Evolutionary conservation across 2,797 vertebrate species (phyloP), one percentile per base, ranked within the genome.

Genomic region (Antennarius maculatus): DNA sequence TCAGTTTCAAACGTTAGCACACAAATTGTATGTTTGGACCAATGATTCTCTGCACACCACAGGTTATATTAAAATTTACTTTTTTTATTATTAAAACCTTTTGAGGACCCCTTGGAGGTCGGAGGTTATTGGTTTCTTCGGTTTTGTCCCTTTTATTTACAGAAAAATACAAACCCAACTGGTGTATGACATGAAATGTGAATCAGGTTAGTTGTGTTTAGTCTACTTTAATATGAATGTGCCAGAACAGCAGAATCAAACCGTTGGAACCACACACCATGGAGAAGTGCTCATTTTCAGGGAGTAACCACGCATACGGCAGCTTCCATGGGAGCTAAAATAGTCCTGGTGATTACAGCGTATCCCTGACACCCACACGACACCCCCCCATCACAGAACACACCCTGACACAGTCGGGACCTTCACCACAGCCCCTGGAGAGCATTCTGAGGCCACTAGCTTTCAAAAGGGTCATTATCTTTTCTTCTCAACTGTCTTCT

Each of bases 271-370:
- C 47, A 52, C 23, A 54, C 17, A 28, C 48, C 52, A 28, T 60
- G 37, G 62, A 73, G 61, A 66, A 54, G 56, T 1, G 2, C 46
- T 74, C 10, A 59, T 80, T 82, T 80, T 46, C 43, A 66, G 82
- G 74, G 76, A 74, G 69, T 70, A 57, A 62, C 76, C 75, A 51
- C 59, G 54, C 27, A 28, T 43, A 29, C 41, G 62, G 61, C 56
- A 59, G 53, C 43, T 60, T 63, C 60, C 41, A 71, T 63, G 56
- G 54, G 13, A 80, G 57, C 55, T 69, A 52, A 78, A 76, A 48
- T n/a, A 6, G 61, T 68, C 42, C 9, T 61, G 48, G 16, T 72
- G 62, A 73, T 82, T 75, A 77, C 51, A 76, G 57, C 4, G 6
- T 79, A 42, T 43, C 51, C 48, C 43, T 51, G 48, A 61, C 62